phyloP scores from a whole-genome alignment of 2,888 invertebrate species.

The Therioaphis trifolii region DNA sequence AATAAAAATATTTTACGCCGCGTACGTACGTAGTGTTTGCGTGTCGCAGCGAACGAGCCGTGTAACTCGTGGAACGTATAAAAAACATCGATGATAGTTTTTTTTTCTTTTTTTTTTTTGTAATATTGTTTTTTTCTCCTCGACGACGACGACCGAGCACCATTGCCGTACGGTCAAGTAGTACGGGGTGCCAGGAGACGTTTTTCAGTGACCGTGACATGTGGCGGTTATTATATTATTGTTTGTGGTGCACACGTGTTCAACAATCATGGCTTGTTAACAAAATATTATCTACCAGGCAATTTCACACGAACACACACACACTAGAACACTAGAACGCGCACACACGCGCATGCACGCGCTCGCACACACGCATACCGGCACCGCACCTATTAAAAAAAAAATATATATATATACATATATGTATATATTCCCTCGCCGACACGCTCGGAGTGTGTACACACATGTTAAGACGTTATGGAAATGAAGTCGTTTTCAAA shows the following conservation, averaged over 20 bases:
- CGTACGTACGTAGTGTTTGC: too few relatives aligned
- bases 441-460: slow-evolving; percentile 36
- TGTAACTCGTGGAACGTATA: too few relatives aligned
- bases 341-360: neutral
- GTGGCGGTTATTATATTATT: slow-evolving; percentile 50
- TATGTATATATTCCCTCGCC: slow-evolving; percentile 40
- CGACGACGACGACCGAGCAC: slow-evolving; percentile 2
- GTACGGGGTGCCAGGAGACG: too few relatives aligned
- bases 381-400: slow-evolving; percentile 61
- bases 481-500: slow-evolving; percentile 62
- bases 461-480: slow-evolving; percentile 59
- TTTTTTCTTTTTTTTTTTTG: neutral
- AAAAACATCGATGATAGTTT: neutral
- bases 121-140: neutral
- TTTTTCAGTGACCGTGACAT: slow-evolving; percentile 58
- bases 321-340: neutral
- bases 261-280: slow-evolving; percentile 62
- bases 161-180: too few relatives aligned
- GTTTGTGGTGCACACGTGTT: slow-evolving; percentile 60
- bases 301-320: slow-evolving; percentile 45
- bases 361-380: slow-evolving; percentile 1
- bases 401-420: too few relatives aligned
- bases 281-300: slow-evolving; percentile 62
- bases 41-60: too few relatives aligned
- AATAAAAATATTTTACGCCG: too few relatives aligned